These are phyloP conservation scores for Montipora sp. DNA, from an alignment of 64 coral and sea anemone species.

Conservation along the genomic window DNA sequence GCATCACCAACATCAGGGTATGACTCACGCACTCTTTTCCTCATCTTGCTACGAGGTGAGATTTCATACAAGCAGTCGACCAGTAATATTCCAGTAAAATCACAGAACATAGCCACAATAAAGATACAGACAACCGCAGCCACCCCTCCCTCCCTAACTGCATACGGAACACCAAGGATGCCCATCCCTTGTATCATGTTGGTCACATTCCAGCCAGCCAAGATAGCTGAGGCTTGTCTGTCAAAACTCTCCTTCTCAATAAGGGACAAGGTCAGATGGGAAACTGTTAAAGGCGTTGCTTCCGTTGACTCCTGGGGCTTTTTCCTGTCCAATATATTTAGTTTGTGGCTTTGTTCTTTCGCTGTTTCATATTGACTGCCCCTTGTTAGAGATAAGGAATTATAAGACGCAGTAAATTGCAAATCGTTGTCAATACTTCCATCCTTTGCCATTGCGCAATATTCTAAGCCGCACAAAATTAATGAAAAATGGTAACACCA, in stretches of 20 bases:
- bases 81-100: constrained; percentile 89
- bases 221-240: constrained; percentile 77
- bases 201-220: constrained; percentile 94
- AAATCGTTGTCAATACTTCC: constrained; percentile 35
- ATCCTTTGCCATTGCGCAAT: constrained; percentile 1
- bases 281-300: constrained; percentile 42
- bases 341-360: not conserved
- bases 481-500: not conserved
- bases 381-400: constrained; percentile 8
- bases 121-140: constrained; percentile 80
- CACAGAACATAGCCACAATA: constrained; percentile 86
- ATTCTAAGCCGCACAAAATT: not conserved
- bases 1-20: constrained; percentile 94
- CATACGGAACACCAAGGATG: constrained; percentile 90
- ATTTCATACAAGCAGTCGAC: constrained; percentile 92
- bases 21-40: constrained; percentile 79
- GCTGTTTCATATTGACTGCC: constrained; percentile 14
- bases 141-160: constrained; percentile 84
- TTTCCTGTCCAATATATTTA: not conserved
- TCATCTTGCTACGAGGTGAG: constrained; percentile 86
- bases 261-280: constrained; percentile 63
- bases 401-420: constrained; percentile 19
- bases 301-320: not conserved
- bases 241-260: constrained; percentile 82
- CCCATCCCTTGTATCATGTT: constrained; percentile 96